Conservation (phyloP, 2,113 vertebrate species). For the Tamias sibiricus region DNA sequence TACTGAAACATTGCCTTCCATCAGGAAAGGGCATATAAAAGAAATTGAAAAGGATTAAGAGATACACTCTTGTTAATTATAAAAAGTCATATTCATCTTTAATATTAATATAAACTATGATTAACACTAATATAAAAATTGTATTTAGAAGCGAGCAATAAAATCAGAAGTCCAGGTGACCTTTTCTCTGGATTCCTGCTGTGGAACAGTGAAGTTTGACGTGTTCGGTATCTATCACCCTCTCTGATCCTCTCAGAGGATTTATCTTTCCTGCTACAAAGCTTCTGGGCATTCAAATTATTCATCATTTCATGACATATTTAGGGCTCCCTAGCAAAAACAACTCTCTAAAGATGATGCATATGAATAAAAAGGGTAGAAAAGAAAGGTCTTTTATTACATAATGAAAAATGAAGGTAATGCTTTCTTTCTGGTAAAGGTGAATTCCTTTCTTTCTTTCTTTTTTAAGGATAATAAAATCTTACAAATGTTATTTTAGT, state of each 20-base stretch:
- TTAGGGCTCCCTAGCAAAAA: conserved; percentile 55
- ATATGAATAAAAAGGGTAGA: background rate
- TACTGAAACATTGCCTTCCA: background rate
- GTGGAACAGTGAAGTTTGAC: background rate
- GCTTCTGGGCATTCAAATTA: conserved; percentile 31
- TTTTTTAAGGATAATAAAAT: conserved; percentile 47
- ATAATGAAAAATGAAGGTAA: conserved; percentile 28
- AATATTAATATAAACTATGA: background rate
- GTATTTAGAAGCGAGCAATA: conserved; percentile 33
- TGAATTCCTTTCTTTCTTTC: background rate
- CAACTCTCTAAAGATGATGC: conserved; percentile 38
- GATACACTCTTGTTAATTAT: background rate
- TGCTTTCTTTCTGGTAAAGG: background rate
- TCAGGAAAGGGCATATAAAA: conserved; percentile 17
- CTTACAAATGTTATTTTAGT: conserved; percentile 13
- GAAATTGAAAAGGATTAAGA: conserved; percentile 16
- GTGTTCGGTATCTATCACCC: background rate
- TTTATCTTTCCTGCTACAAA: conserved; percentile 34
- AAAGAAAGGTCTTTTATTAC: conserved; percentile 10
- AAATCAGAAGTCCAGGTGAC: background rate
- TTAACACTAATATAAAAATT: conserved; percentile 32
- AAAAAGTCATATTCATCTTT: conserved; percentile 26
- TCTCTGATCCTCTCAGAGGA: conserved; percentile 46
- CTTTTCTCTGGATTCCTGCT: background rate
- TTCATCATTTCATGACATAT: conserved; percentile 62